Evolutionary conservation across 2,113 vertebrate genomes (phyloP).

Genomic region (Probosciger aterrimus): DNA sequence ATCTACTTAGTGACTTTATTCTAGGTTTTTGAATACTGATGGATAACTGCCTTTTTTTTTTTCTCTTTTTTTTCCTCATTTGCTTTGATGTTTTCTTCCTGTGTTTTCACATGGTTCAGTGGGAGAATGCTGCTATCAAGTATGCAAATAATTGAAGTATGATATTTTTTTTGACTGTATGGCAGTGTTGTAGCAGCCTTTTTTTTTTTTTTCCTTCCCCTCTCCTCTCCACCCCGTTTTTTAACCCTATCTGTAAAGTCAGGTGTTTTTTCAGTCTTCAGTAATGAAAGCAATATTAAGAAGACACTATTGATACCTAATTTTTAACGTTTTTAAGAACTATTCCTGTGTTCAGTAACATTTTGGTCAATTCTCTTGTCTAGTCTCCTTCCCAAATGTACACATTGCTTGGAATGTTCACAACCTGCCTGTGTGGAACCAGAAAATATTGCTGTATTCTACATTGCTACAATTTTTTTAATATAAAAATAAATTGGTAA

Average conservation of each 20-base stretch:
- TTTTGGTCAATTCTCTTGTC: constrained; percentile 73
- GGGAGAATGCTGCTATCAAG: constrained; percentile 81
- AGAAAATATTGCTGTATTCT: constrained; percentile 76
- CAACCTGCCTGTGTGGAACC: constrained; percentile 68
- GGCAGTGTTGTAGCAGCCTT: constrained; percentile 76
- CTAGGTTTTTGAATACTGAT: constrained; percentile 68
- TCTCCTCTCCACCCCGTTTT: background rate
- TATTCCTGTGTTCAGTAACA: constrained; percentile 70
- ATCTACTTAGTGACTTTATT: constrained; percentile 71
- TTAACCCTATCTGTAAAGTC: constrained; percentile 64
- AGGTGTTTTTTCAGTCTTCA: constrained; percentile 75
- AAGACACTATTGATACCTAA: constrained; percentile 74
- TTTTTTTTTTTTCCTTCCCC: constrained; percentile 20
- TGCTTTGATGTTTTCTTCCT: constrained; percentile 72
- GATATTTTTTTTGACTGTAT: constrained; percentile 58
- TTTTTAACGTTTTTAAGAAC: constrained; percentile 77
- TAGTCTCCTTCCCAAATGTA: constrained; percentile 70
- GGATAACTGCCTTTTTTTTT: constrained; percentile 67
- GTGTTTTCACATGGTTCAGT: constrained; percentile 78
- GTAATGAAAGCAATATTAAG: constrained; percentile 83
- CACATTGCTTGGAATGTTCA: constrained; percentile 78
- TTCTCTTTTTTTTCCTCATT: background rate
- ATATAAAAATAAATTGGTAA: constrained; percentile 82
- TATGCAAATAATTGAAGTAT: constrained; percentile 77
- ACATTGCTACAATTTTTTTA: constrained; percentile 75